These are phyloP conservation scores for Drosophila tanythrix DNA, from an alignment of 2,888 invertebrate species.

Conservation along the genomic window DNA sequence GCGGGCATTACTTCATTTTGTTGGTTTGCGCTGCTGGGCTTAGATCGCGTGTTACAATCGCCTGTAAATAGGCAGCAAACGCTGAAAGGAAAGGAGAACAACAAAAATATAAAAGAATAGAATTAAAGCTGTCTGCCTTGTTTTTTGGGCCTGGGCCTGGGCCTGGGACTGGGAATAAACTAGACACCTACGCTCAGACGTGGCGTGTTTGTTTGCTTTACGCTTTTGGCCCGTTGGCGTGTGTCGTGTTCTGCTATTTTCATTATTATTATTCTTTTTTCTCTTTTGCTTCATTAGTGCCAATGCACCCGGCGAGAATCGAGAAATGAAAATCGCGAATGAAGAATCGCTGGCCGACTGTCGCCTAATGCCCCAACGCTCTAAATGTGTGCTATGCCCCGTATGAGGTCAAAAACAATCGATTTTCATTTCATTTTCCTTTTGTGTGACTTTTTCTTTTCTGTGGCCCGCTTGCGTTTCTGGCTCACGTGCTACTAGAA, in stretches of 20 bases:
- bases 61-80: slow-evolving; percentile 67
- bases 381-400: slow-evolving; percentile 68
- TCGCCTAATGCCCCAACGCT: slow-evolving; percentile 63
- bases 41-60: slow-evolving; percentile 72
- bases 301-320: slow-evolving; percentile 65
- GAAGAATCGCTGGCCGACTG: slow-evolving; percentile 44
- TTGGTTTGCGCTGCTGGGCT: slow-evolving; percentile 42
- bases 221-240: slow-evolving; percentile 55
- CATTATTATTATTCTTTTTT: slow-evolving; percentile 26
- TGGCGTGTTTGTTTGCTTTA: slow-evolving; percentile 78
- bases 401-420: slow-evolving; percentile 82
- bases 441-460: slow-evolving; percentile 46
- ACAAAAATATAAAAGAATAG: slow-evolving; percentile 38
- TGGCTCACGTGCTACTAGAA: slow-evolving; percentile 65
- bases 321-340: slow-evolving; percentile 28
- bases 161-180: slow-evolving; percentile 42
- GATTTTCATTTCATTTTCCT: slow-evolving; percentile 74
- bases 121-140: slow-evolving; percentile 65
- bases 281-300: slow-evolving; percentile 66
- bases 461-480: slow-evolving; percentile 40
- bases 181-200: slow-evolving; percentile 51
- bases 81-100: slow-evolving; percentile 16
- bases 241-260: slow-evolving; percentile 31
- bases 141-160: slow-evolving; percentile 9
- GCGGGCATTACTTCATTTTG: slow-evolving; percentile 55